Evolutionary conservation across 2,888 invertebrate genomes (phyloP), one percentile per base, ranked within the genome.

Genomic region (Parnassius orleans): DNA sequence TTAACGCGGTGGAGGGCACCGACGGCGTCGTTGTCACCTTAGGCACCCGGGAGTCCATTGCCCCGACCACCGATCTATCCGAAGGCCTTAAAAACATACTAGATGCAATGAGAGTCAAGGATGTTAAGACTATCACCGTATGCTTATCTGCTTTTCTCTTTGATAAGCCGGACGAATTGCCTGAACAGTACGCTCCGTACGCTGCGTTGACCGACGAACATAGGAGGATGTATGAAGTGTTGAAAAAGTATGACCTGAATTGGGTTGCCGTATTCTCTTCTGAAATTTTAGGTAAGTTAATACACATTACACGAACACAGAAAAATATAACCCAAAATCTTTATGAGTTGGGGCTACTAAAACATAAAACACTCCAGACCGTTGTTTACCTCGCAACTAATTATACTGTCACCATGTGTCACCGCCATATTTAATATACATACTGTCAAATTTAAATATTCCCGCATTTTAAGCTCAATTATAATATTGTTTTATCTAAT

Each of bases 121-220:
- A 94, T 68, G 92, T 97, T 0, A 93, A 93, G 56, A 69, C 86
- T n/a, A 87, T 97, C 10, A 95, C 97, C 0, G 95, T 95, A 11
- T 97, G 97, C 71, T 83, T 97, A 73, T 97, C 97, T 3, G 96
- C 96, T 3, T 97, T 97, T 84, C 83, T 97, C 58, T 95, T 97
- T 77, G 95, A 93, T 74, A 93, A 95, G 55, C 92, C 93, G 0
- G 94, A 93, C 1, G 95, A 95, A 80, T 95, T 97, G n/a, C 97
- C 97, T 0, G 92, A 93, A 44, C 93, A 94, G 73, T 97, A 96
- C 74, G 92, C 92, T 50, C 92, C 94, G 61, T 69, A 19, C 19
- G 19, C 19, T 19, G 19, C 19, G 19, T 2, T 97, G 2, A 96
- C 94, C 69, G 94, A 93, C 10, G 97, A 97, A 73, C 97, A 97